Percentiles rank a stretch among this genome's conserved stretches.
phyloP scores from a whole-genome alignment of 2,888 invertebrate genomes.

The Pandemis corylana region DNA sequence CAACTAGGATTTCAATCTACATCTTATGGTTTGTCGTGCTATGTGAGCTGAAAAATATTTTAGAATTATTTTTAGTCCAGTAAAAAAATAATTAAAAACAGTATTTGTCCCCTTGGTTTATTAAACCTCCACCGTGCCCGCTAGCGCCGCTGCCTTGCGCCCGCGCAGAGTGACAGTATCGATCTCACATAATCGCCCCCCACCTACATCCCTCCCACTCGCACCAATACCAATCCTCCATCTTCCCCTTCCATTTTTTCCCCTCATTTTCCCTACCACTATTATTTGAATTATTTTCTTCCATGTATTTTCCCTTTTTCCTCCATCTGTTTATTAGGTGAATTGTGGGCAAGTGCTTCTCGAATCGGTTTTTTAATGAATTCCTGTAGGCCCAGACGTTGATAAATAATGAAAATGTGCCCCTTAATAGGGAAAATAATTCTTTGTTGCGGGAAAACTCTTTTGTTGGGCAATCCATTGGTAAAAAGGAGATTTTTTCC shows the following conservation, averaged over 20 bases:
- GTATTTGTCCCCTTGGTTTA: neutral
- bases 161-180: constrained; percentile 75
- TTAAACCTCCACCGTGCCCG: constrained; percentile 10
- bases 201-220: constrained; percentile 69
- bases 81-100: too few species aligned
- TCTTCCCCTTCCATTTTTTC: constrained; percentile 83
- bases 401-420: constrained; percentile 65
- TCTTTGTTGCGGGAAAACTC: constrained; percentile 42
- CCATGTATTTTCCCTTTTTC: constrained; percentile 76
- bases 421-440: constrained; percentile 58
- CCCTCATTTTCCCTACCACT: constrained; percentile 79
- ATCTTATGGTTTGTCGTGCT: too few species aligned
- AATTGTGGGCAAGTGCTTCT: constrained; percentile 75
- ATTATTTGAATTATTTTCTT: constrained; percentile 73
- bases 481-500: constrained; percentile 33
- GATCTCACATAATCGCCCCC: constrained; percentile 81
- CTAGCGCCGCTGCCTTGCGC: constrained; percentile 53
- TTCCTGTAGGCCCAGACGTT: constrained; percentile 58
- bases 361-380: constrained; percentile 79
- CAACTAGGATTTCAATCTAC: too few species aligned
- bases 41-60: too few species aligned
- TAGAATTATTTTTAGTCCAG: neutral
- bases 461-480: constrained; percentile 42
- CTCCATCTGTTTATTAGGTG: constrained; percentile 79
- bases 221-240: constrained; percentile 83